Evolutionary conservation across 1,140 invertebrate genomes (phyloP), one percentile per base, ranked within the genome.

Genomic region (Drosophila guanche): DNA sequence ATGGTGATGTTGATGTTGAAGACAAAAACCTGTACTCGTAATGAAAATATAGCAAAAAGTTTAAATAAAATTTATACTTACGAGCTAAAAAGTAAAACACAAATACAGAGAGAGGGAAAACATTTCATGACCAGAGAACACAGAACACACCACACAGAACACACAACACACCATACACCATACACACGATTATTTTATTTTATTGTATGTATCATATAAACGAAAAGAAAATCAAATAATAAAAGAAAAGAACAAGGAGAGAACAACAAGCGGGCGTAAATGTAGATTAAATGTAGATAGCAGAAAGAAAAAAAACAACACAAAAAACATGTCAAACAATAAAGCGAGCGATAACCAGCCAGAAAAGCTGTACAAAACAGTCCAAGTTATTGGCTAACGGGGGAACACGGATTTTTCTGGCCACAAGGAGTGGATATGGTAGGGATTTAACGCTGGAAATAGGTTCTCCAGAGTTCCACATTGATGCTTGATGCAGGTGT

Each of bases 241-340:
- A 76, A 50, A 33, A 59, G 63, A 73, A 73, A 56, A 42, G 68
- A 46, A 54, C 40, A 63, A 58, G 63, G 33, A 45, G 20, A 55
- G 42, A 67, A 67, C 53, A 61, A 76, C 47, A 71, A 57, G 42
- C 29, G 41, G 10, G 46, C 42, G 63, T 61, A 46, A 46, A 72
- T 66, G 66, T 56, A 81, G 66, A 76, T 72, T 80, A 80, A 76
- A 72, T 76, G 61, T 67, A 81, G 79, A 74, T 77, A 81, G 69
- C 52, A 45, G 45, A 65, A 73, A 52, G 54, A 42, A 75, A 69
- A 65, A 76, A 65, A 58, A 50, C 23, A 69, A 37, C 29, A 12
- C 33, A 37, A 63, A 57, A 59, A 63, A 70, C 41, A 63, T 61
- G 61, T 72, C 54, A 76, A 80, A 62, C 47, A 76, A 79, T 56